Base-by-base conservation (phyloP, 2,888 invertebrate species). In the Priocnemis perturbator region DNA sequence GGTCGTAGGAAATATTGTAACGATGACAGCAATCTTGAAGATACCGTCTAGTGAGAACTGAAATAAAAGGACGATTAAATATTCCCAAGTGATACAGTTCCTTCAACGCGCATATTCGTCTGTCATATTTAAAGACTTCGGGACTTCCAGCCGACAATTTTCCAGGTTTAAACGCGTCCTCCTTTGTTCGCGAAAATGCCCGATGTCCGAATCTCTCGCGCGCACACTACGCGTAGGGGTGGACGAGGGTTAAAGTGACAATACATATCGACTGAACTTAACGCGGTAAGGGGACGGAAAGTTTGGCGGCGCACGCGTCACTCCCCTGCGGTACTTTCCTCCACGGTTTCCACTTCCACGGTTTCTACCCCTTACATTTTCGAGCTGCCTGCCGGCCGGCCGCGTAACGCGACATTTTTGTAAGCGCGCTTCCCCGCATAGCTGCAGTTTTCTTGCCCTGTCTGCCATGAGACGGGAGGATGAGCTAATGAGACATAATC, bases 231-330 rank as follows among this genome's bases (percentile, higher is more conserved):
- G 48, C 47, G 30, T 17, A 44, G 47, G 26, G 21, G 45, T n/a
- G 30, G 17, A 47, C 15, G 19, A 45, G 60, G 48, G 47, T 48
- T 60, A 60, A 60, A 60, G 60, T 60, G 60, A 60, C 60, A 60
- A 60, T 60, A 60, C 60, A 60, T 60, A 60, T 60, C 60, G 60
- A 60, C 60, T 60, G 60, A 60, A 60, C 48, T 48, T 60, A 60
- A 60, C 60, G 48, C 48, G 26, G 60, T 48, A 48, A 60, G 60
- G 60, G 60, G 60, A 26, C 45, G 47, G 48, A 60, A 60, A 60
- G 60, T 60, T 60, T 60, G 60, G 60, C 23, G 60, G 60, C 60
- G 60, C 60, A 60, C 60, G 60, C 60, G 60, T 60, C 60, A 48
- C 47, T 48, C 48, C 60, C 21, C 48, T 45, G 48, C 23, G 48